Percentiles rank a stretch among this genome's conserved stretches.
Evolutionary conservation across 2,888 invertebrate genomes (phyloP).

Genomic region (Volucella zonaria): DNA sequence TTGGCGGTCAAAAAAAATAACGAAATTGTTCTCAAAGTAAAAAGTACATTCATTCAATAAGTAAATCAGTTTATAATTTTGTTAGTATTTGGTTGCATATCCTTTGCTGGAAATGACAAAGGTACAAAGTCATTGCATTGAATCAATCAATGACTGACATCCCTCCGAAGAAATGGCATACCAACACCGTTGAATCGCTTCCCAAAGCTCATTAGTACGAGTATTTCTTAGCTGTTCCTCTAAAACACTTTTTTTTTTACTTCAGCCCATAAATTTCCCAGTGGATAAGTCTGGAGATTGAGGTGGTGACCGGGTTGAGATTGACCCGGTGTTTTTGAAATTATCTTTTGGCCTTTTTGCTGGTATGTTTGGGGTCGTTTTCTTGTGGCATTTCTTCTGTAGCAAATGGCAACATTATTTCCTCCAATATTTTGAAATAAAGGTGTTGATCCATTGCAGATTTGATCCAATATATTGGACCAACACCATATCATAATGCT

Average conservation of each 20-base stretch:
- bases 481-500: slow-evolving; percentile 67
- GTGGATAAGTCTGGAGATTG: slow-evolving; percentile 63
- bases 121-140: slow-evolving; percentile 4
- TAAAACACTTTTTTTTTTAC: slow-evolving; percentile 35
- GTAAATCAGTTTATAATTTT: neutral
- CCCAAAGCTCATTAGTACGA: slow-evolving; percentile 40
- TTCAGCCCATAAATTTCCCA: slow-evolving; percentile 63
- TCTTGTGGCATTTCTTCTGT: slow-evolving; percentile 69
- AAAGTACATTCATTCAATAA: neutral
- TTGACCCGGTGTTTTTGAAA: slow-evolving; percentile 51
- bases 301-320: too few relatives aligned
- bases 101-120: slow-evolving; percentile 11
- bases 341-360: slow-evolving; percentile 46
- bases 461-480: slow-evolving; percentile 54
- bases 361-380: slow-evolving; percentile 69
- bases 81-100: neutral
- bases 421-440: slow-evolving; percentile 63
- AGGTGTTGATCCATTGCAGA: slow-evolving; percentile 64
- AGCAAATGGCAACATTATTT: slow-evolving; percentile 66
- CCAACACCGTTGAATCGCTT: slow-evolving; percentile 21
- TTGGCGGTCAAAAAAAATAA: too few relatives aligned
- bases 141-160: slow-evolving; percentile 35
- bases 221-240: slow-evolving; percentile 28
- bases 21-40: neutral
- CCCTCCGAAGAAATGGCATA: slow-evolving; percentile 31